Conservation (phyloP, 2,888 invertebrate species). For the Yponomeuta evonymella region DNA sequence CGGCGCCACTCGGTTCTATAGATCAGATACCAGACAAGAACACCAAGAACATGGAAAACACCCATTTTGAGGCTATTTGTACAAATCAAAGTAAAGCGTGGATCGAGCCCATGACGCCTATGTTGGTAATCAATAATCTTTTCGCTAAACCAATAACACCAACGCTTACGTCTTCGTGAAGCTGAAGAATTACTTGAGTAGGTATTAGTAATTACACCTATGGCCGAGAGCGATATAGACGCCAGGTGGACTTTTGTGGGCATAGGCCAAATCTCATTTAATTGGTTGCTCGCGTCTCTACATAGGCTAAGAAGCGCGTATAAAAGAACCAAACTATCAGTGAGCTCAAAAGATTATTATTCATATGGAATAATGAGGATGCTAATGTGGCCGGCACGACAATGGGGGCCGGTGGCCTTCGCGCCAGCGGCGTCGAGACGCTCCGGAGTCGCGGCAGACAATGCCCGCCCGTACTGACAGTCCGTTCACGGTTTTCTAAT, state of each 20-base stretch:
- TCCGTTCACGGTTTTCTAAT: slow-evolving; percentile 68
- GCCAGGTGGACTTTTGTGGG: background rate
- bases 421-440: slow-evolving; percentile 30
- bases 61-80: no score
- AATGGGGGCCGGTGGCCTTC: slow-evolving; percentile 62
- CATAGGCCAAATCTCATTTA: background rate
- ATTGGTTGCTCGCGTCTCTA: background rate
- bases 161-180: no score
- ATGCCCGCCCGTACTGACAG: slow-evolving; percentile 63
- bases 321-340: slow-evolving; percentile 10
- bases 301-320: background rate
- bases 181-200: no score
- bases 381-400: slow-evolving; percentile 52
- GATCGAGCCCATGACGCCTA: no score
- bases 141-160: no score
- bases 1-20: no score
- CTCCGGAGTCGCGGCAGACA: slow-evolving; percentile 28
- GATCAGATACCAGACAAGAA: no score
- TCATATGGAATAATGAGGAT: slow-evolving; percentile 33
- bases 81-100: no score
- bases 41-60: no score
- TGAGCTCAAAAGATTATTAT: slow-evolving; percentile 12
- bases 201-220: no score
- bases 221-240: no score
- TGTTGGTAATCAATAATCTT: no score